A percentile compares a stretch with the other conserved stretches of the same genome.
Conservation (phyloP, 2,888 invertebrate genomes). For the Anaspis maculata region DNA sequence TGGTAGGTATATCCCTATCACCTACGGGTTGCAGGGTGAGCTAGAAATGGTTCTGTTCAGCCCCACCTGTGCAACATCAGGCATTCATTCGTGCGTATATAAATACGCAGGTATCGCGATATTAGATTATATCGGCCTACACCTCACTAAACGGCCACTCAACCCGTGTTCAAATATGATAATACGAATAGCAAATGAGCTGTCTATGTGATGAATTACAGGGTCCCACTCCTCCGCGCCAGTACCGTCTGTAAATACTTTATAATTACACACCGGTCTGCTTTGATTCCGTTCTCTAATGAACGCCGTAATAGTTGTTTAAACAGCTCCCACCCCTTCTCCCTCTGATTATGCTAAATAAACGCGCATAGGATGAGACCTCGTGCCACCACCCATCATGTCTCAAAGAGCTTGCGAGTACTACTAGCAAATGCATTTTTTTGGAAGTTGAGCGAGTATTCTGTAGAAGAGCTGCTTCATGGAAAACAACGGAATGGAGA, state of each 20-base stretch:
- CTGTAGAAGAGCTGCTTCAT: too few relatives aligned
- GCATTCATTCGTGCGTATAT: too few relatives aligned
- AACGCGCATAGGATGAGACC: conserved; percentile 8
- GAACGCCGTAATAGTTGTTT: conserved; percentile 38
- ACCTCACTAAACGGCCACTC: conserved; percentile 31
- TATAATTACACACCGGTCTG: conserved; percentile 43
- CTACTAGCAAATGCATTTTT: too few relatives aligned
- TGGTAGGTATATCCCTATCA: too few relatives aligned
- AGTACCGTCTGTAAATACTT: conserved; percentile 41
- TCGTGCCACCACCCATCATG: neutral
- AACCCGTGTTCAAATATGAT: conserved; percentile 37
- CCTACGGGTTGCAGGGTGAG: too few relatives aligned
- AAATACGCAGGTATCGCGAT: conserved; percentile 17
- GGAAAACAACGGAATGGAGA: too few relatives aligned
- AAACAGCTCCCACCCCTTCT: conserved; percentile 18
- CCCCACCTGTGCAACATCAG: too few relatives aligned
- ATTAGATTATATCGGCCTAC: conserved; percentile 28
- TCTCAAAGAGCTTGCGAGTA: too few relatives aligned
- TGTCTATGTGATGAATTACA: conserved; percentile 42
- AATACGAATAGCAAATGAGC: conserved; percentile 42
- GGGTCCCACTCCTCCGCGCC: conserved; percentile 38
- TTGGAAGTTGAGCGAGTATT: too few relatives aligned
- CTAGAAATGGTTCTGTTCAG: too few relatives aligned
- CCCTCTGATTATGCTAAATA: conserved; percentile 14
- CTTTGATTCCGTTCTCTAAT: conserved; percentile 41